Percentiles rank a stretch among this genome's conserved stretches.
Conservation (phyloP, 1,140 invertebrate genomes). For the Chionoecetes opilio region DNA sequence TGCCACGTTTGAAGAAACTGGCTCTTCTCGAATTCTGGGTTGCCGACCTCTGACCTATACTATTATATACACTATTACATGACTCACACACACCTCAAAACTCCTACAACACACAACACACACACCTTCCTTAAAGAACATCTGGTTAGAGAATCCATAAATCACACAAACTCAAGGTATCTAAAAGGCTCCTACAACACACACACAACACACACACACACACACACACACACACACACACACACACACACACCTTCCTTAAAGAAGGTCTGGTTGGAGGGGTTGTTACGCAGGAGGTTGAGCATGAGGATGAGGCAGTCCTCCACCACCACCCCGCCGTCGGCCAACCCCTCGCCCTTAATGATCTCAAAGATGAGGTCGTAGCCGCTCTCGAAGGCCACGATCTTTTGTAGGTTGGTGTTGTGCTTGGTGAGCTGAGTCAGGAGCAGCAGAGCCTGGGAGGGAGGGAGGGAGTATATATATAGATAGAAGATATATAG, state of each 20-base stretch:
- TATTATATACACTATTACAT: no score
- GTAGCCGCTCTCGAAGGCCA: conserved; percentile 99
- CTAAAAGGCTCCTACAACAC: no score
- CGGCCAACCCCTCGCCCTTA: conserved; percentile 94
- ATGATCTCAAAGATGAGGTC: conserved; percentile 98
- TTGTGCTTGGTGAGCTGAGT: conserved; percentile 97
- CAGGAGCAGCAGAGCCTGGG: conserved; percentile 92
- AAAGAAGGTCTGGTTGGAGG: conserved; percentile 99
- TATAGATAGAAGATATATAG: no score
- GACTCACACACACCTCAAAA: no score
- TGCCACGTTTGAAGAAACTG: no score
- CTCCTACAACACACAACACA: no score
- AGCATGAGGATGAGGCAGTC: conserved; percentile 98
- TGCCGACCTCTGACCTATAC: no score
- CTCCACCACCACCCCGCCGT: conserved; percentile 99
- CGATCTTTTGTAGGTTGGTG: conserved; percentile 99
- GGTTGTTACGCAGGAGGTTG: conserved; percentile 97
- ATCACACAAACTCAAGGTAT: no score
- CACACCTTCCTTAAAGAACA: conserved; percentile 98
- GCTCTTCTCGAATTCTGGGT: no score
- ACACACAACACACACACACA: background rate
- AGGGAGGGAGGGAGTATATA: no score
- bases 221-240: conserved; percentile 84
- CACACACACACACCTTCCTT: conserved; percentile 90
- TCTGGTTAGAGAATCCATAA: conserved; percentile 99